A percentile compares a stretch with the other conserved stretches of the same genome.
phyloP scores from a whole-genome alignment of 2,888 invertebrate species.

The Cybosia mesomella region DNA sequence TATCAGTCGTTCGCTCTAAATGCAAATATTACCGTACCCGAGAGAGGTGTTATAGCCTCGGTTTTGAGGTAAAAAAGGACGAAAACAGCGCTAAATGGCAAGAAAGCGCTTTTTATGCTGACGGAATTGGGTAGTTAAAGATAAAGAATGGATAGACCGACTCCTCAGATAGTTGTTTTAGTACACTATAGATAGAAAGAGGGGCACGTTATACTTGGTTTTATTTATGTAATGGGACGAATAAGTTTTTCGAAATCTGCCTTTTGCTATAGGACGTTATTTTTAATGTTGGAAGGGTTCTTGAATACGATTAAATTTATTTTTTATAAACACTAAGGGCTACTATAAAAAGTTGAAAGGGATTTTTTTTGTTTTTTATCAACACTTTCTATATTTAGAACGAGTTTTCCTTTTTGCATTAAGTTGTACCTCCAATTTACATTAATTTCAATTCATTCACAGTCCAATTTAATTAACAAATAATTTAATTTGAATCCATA shows the following conservation, averaged over 20 bases:
- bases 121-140: constrained; percentile 80
- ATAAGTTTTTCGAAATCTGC: constrained; percentile 34
- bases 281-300: constrained; percentile 31
- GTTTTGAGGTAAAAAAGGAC: constrained; percentile 83
- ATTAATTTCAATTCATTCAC: no score
- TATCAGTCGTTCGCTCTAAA: constrained; percentile 86
- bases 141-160: constrained; percentile 79
- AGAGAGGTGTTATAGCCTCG: constrained; percentile 83
- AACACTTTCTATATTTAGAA: no score
- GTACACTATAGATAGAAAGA: constrained; percentile 52
- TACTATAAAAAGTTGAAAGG: neutral
- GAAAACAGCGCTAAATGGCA: constrained; percentile 83
- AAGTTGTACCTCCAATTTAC: no score
- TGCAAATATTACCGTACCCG: constrained; percentile 85
- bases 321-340: neutral
- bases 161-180: constrained; percentile 65
- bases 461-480: no score
- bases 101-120: constrained; percentile 81
- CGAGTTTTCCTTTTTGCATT: no score
- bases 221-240: constrained; percentile 47
- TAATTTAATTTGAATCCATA: no score
- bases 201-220: constrained; percentile 50
- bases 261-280: constrained; percentile 33
- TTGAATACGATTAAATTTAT: constrained; percentile 14
- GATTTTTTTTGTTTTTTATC: neutral